Base-by-base conservation (phyloP, 2,888 invertebrate species). In the Callyntrura guangdongensis region DNA sequence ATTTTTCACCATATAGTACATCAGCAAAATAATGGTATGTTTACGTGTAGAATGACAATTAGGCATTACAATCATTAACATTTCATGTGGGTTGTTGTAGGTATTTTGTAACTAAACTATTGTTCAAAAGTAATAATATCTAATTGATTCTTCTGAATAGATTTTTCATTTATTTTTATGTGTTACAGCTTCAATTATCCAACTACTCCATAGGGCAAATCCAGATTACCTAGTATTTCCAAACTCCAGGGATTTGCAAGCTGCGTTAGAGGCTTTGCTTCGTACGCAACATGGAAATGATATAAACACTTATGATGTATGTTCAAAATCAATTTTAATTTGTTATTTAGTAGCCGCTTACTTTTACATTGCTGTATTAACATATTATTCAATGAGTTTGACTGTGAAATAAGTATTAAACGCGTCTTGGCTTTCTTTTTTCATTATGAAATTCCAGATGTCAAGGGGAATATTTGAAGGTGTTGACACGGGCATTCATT, bases 141-240 rank as follows among this genome's bases (percentile, higher is more conserved):
- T 36, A 36, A 36, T 36, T 4, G 2, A 36, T 36, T 36, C 36
- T n/a, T n/a, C n/a, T n/a, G n/a, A n/a, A n/a, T n/a, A n/a, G n/a
- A n/a, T n/a, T n/a, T n/a, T n/a, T n/a, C n/a, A n/a, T n/a, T n/a
- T 6, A 6, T 36, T 36, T 2, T 36, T 36, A 36, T 36, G 6
- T 6, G 6, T 67, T 67, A 14, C 36, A 59, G 61, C 22, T 2
- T 11, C 64, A 14, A 47, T 83, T 14, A 47, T 8, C 3, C 12
- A 11, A 1, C 5, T 86, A 4, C 67, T 64, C n/a, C 49, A 82
- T 0, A 8, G 36, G 0, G 89, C 47, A 1, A 89, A 89, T 27
- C 83, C 84, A 22, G 61, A 83, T 0, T 53, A 61, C 12, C 6
- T 84, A 12, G 49, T 84, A 45, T 89, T 89, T 20, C 89, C 89